phyloP scores from a whole-genome alignment of 2,113 vertebrate species.

The Calcarius ornatus region DNA sequence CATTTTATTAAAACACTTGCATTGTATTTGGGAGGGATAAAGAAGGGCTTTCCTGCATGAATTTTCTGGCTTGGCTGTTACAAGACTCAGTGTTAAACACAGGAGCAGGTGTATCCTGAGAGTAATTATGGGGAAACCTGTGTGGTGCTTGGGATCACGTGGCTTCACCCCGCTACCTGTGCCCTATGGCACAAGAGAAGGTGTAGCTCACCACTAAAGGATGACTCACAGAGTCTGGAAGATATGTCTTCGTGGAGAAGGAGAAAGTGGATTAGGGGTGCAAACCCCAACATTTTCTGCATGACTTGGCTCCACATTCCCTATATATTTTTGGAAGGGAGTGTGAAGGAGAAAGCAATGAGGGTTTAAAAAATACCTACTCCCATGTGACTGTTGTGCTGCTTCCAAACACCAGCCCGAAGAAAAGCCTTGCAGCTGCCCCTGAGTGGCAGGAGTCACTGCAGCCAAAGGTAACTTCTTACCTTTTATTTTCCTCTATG shows the following conservation, averaged over 20 bases:
- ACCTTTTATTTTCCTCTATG: background rate
- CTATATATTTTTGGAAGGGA: background rate
- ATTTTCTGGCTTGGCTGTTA: background rate
- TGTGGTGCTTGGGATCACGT: background rate
- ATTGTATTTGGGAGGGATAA: background rate
- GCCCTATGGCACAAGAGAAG: background rate
- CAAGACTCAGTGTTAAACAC: background rate
- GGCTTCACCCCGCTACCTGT: background rate
- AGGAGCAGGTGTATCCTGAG: background rate
- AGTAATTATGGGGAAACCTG: background rate
- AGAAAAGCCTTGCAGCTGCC: background rate
- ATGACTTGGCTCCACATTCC: background rate
- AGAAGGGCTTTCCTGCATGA: background rate
- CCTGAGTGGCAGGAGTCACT: background rate
- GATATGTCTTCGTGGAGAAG: background rate
- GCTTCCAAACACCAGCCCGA: fast-evolving
- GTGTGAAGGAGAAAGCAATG: background rate
- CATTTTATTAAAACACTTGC: slow-evolving; percentile 23
- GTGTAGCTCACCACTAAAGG: background rate
- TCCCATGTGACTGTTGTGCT: background rate
- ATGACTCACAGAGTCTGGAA: background rate
- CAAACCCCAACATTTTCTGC: background rate
- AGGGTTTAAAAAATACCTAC: background rate
- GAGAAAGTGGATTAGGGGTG: background rate
- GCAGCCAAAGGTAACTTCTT: background rate